Evolutionary conservation across 1,140 invertebrate genomes (phyloP).

Genomic region (Neotoxoptera formosana): DNA sequence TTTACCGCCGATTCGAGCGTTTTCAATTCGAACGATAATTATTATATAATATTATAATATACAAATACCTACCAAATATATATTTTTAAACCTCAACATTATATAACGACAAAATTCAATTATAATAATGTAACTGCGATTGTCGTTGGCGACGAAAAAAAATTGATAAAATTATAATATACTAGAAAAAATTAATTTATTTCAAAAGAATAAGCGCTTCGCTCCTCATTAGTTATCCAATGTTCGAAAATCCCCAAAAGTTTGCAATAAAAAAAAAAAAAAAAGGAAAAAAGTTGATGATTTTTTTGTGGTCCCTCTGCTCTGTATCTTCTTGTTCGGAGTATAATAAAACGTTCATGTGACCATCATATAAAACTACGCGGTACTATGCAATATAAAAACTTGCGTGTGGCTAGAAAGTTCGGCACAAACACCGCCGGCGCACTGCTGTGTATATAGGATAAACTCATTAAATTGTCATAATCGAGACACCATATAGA

Average conservation of each 20-base stretch:
- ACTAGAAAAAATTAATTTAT: not conserved
- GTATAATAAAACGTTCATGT: not conserved
- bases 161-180: not conserved
- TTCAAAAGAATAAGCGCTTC: not conserved
- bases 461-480: slow-evolving; percentile 1
- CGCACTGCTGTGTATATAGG: not conserved
- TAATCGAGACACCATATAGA: not conserved
- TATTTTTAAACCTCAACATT: not conserved
- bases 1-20: not conserved
- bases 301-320: not conserved
- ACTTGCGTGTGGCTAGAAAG: not conserved
- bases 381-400: not conserved
- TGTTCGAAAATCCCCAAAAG: not conserved
- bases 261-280: not conserved
- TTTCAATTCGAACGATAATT: not conserved
- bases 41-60: not conserved
- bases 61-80: not conserved
- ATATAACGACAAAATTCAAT: not conserved
- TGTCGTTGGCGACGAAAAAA: not conserved
- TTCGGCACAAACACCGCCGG: not conserved
- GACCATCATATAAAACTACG: not conserved
- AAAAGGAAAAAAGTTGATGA: not conserved
- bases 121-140: not conserved
- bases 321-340: not conserved
- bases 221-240: not conserved